Evolutionary conservation across 23 tunicate genomes (phyloP), one percentile per base, ranked within the genome.

Genomic region (Botrylloides violaceus): DNA sequence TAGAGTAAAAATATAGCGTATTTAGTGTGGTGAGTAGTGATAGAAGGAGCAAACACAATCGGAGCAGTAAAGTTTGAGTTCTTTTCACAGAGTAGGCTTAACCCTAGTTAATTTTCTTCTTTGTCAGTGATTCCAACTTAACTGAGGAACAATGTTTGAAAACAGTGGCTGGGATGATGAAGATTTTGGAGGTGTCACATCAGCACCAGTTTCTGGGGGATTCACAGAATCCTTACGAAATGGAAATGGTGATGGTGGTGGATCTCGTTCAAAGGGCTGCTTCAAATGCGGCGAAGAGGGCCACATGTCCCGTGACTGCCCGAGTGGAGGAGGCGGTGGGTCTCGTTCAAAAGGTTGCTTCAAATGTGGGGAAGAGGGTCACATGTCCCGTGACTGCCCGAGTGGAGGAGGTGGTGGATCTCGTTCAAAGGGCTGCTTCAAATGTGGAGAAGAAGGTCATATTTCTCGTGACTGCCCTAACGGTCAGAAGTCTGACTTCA

Each of bases 391-490:
- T 4, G 74, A 68, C 6, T 68, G 74, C 58, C 56, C 74, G 12
- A 1, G 28, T 5, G 74, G 74, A 32, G 80, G 80, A 1, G 71
- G 79, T 0, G 50, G 70, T 65, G 74, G 58, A 3, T 37, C 56
- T 22, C 20, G 74, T 3, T 2, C 71, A 39, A 64, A 71, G 15
- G 71, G 76, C n/a, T 78, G 83, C 43, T 84, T 34, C 71, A 78
- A 84, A 59, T 79, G 83, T 73, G 80, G 83, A 22, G 78, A 77
- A 81, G 80, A 78, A 61, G 92, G 92, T 32, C 83, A 73, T 30
- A 84, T 50, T 65, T 53, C 83, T 2, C 72, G 83, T 9, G 83
- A 84, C 6, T 84, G 58, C 26, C 74, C 56, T 4, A 39, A 36
- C 5, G 27, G 12, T 4, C 36, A 64, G 47, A 3, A 5, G 19